These are phyloP conservation scores for Sebastes hopkinsi DNA, from an alignment of 2,797 vertebrate species.

Conservation along the genomic window DNA sequence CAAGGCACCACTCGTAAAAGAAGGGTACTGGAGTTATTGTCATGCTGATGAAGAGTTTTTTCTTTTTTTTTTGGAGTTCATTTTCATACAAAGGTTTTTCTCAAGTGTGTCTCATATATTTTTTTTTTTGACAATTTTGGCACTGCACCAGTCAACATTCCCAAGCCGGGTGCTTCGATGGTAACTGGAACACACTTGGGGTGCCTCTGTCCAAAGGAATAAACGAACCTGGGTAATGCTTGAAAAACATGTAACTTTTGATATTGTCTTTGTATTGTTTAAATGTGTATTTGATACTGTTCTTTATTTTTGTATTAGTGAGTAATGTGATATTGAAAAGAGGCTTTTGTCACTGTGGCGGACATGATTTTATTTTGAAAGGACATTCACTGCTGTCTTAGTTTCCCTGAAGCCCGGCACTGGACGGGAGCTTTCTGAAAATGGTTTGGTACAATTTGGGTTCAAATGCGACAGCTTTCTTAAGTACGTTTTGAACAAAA, in stretches of 20 bases:
- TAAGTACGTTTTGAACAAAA: not conserved
- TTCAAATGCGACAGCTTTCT: not conserved
- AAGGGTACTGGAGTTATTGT: constrained; percentile 58
- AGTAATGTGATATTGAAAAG: constrained; percentile 45
- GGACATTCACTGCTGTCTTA: constrained; percentile 53
- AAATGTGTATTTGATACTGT: constrained; percentile 64
- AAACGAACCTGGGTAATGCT: constrained; percentile 88
- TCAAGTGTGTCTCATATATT: constrained; percentile 19
- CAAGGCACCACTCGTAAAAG: constrained; percentile 10
- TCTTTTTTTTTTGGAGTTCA: constrained; percentile 2
- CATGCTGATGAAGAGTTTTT: constrained; percentile 42
- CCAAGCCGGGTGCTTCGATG: constrained; percentile 46
- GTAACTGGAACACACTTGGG: constrained; percentile 71
- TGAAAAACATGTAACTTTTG: constrained; percentile 82
- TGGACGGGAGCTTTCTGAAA: not conserved
- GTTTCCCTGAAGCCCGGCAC: constrained; percentile 9
- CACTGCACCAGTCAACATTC: constrained; percentile 53
- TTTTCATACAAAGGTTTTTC: constrained; percentile 41
- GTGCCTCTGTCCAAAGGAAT: constrained; percentile 82
- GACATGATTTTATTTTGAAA: constrained; percentile 5
- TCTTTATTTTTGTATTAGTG: constrained; percentile 64
- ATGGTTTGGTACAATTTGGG: constrained; percentile 26
- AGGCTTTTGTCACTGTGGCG: constrained; percentile 55
- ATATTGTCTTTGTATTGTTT: constrained; percentile 64
- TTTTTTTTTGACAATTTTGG: constrained; percentile 36